Evolutionary conservation across 2,888 invertebrate species (phyloP).

Genomic region (Ypsolopha sequella): DNA sequence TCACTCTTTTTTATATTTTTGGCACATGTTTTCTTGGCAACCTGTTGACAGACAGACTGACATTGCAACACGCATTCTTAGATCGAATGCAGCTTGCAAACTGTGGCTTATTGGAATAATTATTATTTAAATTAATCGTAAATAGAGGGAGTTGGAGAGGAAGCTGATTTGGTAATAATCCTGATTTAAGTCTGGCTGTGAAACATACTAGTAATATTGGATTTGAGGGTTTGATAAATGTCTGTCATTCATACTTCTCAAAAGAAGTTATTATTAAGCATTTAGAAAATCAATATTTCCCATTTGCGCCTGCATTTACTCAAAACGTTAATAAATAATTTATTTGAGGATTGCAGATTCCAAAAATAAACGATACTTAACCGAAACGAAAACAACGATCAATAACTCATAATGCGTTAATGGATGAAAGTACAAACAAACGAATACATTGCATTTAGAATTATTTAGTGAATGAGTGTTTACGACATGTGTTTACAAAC

Average conservation of each 20-base stretch:
- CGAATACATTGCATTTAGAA: too few species aligned
- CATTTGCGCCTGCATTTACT: too few species aligned
- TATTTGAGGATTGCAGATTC: too few species aligned
- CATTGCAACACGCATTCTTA: constrained; percentile 26
- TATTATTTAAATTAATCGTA: constrained; percentile 26
- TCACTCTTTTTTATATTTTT: constrained; percentile 16
- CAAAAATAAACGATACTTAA: neutral
- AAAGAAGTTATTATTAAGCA: too few species aligned
- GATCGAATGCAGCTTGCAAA: constrained; percentile 12
- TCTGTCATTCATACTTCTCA: too few species aligned
- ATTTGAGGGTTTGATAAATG: neutral
- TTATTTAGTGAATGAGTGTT: too few species aligned
- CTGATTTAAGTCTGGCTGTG: too few species aligned
- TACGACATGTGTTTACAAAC: too few species aligned
- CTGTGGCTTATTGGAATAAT: constrained; percentile 21
- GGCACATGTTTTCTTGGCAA: constrained; percentile 40
- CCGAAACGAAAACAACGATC: neutral
- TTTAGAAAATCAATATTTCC: too few species aligned
- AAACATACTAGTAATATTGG: neutral
- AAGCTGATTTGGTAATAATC: neutral
- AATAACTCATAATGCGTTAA: too few species aligned
- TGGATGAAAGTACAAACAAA: too few species aligned
- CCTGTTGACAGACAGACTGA: constrained; percentile 16
- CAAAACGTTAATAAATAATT: too few species aligned
- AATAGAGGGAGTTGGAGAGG: constrained; percentile 19